Evolutionary conservation across 2,797 vertebrate species (phyloP).

Genomic region (Tenualosa thibaudeaui): DNA sequence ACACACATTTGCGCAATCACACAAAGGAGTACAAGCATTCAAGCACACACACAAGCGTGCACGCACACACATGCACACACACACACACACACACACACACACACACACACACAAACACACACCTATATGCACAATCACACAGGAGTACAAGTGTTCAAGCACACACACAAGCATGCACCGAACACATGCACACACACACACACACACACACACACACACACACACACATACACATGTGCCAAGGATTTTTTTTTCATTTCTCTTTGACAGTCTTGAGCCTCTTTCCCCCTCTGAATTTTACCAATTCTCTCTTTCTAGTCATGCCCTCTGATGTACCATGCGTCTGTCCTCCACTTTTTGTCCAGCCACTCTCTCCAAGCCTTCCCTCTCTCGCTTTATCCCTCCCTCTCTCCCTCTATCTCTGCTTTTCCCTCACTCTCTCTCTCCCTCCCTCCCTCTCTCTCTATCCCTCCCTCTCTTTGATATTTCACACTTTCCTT

Average conservation of each 20-base stretch:
- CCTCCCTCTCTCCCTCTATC: constrained; percentile 59
- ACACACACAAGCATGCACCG: background rate
- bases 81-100: constrained; percentile 13
- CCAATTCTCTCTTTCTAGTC: constrained; percentile 1
- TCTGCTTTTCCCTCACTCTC: constrained; percentile 48
- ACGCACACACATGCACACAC: background rate
- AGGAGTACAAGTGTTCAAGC: background rate
- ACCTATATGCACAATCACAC: background rate
- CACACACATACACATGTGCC: background rate
- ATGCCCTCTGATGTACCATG: constrained; percentile 7
- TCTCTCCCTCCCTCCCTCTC: constrained; percentile 29
- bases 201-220: constrained; percentile 15
- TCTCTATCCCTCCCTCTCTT: background rate
- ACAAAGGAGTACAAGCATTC: background rate
- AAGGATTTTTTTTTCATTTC: background rate
- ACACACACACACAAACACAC: background rate
- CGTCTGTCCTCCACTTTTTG: background rate
- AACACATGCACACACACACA: background rate
- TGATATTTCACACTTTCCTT: constrained; percentile 16
- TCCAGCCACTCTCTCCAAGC: constrained; percentile 43
- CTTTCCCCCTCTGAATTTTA: background rate
- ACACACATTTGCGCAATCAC: background rate
- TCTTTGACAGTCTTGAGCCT: background rate
- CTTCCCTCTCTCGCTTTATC: constrained; percentile 12
- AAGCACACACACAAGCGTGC: background rate